phyloP scores from a whole-genome alignment of 2,113 vertebrate species.

The Strigops habroptila region DNA sequence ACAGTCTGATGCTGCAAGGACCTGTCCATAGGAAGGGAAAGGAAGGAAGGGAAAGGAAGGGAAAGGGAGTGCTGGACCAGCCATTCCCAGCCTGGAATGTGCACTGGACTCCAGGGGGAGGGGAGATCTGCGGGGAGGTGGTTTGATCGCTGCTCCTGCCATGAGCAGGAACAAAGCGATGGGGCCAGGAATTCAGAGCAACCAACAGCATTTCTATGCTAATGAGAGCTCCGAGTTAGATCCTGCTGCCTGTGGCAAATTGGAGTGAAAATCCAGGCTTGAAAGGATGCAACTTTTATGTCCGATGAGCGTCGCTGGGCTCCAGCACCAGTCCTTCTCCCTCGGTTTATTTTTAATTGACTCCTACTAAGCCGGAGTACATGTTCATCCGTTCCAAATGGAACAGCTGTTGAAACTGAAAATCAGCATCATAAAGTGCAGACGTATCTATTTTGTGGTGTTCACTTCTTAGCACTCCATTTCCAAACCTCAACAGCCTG shows the following conservation, averaged over 20 bases:
- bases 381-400: not conserved
- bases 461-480: not conserved
- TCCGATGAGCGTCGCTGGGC: not conserved
- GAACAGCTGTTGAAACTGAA: conserved; percentile 52
- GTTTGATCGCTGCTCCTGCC: not conserved
- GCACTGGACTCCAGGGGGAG: not conserved
- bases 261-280: not conserved
- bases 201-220: conserved; percentile 23
- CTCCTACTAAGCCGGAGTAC: conserved; percentile 9
- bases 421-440: conserved; percentile 50
- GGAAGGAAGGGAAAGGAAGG: not conserved
- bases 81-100: not conserved
- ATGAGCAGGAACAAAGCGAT: conserved; percentile 34
- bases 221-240: conserved; percentile 12
- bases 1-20: not conserved
- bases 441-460: conserved; percentile 10
- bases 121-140: not conserved
- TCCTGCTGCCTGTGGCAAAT: conserved; percentile 31
- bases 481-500: conserved; percentile 30
- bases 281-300: conserved; percentile 12
- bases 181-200: not conserved
- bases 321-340: not conserved
- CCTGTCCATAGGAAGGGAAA: not conserved
- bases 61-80: not conserved
- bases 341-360: conserved; percentile 51